Evolutionary conservation across 2,797 vertebrate genomes (phyloP), one percentile per base, ranked within the genome.

Genomic region (Oryzias dopingdopingensis): DNA sequence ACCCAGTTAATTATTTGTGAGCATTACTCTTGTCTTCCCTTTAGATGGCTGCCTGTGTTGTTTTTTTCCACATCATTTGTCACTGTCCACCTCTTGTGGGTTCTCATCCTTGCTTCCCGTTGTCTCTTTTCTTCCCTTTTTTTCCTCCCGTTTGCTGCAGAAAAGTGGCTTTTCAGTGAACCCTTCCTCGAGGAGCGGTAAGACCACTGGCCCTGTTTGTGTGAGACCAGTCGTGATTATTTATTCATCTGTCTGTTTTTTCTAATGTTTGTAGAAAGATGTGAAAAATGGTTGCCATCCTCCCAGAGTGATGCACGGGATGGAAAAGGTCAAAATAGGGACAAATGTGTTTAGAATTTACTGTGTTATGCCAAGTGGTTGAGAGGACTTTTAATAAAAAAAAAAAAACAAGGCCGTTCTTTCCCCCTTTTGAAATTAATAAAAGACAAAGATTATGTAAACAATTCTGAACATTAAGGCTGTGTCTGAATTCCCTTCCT

Each of bases 1-100:
- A 91, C 89, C 86, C 90, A 93, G 90, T 92, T 92, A 91, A 93
- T 92, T 92, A 92, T 92, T 91, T 92, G 89, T 90, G 91, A 91
- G 90, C 88, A 91, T 91, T 91, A 90, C 88, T 92, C 88, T 88
- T 90, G 89, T 91, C 90, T 87, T 91, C 84, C 88, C 83, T 85
- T 91, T 86, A 88, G 88, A 90, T 87, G 88, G 86, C 86, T 88
- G 89, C 85, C 76, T 86, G 79, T 90, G 88, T 88, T 90, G 83
- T 90, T 90, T 90, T 22, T 88, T 91, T 91, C 87, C 89, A 89
- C 89, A 88, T 84, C 90, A 90, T 92, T 92, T 91, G 86, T 91
- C 92, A 90, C 85, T 85, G 88, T 91, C 88, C 90, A 86, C 86
- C 86, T 87, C 88, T 88, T 74, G 85, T 79, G 84, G 83, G 76